A percentile compares a stretch with the other conserved stretches of the same genome.
phyloP scores from a whole-genome alignment of 2,888 invertebrate genomes.

The Leucophenga maculata region DNA sequence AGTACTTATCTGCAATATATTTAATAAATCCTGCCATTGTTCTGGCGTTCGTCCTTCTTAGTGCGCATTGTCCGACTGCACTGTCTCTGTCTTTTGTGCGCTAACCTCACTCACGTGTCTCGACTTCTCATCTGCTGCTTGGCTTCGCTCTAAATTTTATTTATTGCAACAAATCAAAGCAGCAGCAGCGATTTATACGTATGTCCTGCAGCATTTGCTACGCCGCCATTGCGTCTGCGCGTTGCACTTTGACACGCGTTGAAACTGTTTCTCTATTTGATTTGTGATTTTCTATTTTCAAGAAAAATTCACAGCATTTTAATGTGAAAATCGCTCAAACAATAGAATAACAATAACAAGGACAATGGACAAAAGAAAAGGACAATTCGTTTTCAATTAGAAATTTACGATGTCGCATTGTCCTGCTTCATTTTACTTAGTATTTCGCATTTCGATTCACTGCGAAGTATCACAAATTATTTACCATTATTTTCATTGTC shows the following conservation, averaged over 20 bases:
- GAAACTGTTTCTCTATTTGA: neutral
- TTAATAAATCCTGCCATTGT: neutral
- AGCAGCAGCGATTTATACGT: neutral
- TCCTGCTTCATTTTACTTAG: neutral
- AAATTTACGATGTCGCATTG: conserved; percentile 8
- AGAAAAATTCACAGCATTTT: neutral
- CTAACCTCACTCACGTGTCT: too few species aligned
- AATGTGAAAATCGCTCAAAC: neutral
- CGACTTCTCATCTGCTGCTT: too few species aligned
- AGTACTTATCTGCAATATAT: neutral
- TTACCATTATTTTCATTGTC: neutral
- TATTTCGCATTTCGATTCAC: neutral
- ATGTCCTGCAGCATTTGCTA: conserved; percentile 3
- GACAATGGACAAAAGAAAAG: neutral
- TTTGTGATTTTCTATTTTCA: conserved; percentile 7
- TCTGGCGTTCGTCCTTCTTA: neutral
- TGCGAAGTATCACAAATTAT: too few species aligned
- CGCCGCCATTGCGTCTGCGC: conserved; percentile 1
- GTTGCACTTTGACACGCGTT: conserved; percentile 17
- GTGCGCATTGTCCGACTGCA: too few species aligned
- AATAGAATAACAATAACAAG: neutral
- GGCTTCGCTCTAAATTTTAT: neutral
- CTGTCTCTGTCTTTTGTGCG: too few species aligned
- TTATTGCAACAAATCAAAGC: neutral
- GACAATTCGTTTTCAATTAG: conserved; percentile 17